Base-by-base conservation (phyloP, 2,113 vertebrate genomes). In the Hirundichthys speculiger region DNA sequence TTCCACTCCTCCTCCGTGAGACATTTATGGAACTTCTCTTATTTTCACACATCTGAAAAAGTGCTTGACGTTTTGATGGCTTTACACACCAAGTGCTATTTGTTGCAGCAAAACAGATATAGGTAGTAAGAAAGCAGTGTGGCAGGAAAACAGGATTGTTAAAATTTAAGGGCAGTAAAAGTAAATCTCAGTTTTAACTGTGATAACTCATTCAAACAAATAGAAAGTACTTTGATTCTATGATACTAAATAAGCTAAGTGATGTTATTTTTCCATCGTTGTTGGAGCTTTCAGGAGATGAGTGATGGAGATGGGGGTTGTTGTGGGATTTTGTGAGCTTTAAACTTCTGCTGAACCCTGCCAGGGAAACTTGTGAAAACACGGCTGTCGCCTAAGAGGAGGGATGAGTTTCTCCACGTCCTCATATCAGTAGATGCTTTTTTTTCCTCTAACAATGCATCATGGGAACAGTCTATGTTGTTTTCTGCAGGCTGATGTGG, bases 281-380 rank as follows among this genome's bases (percentile, higher is more conserved):
- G 63, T 39, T 24, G 63, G 50, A 41, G 58, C 58, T 60, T 53
- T 65, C 68, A 45, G 73, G 68, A 45, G 27, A 49, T 53, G 65
- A 71, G 55, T 51, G 60, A 63, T 53, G 54, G 21, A 79, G 60
- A 54, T 5, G 12, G 18, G 39, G 53, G 58, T 54, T 76, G 73
- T 63, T 77, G 67, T 67, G 76, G 82, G 82, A 79, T 67, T 78
- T 67, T 55, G 84, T 79, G 82, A 83, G 85, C 66, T 76, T 76
- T 72, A 86, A 89, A 90, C 86, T 82, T 68, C 56, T 14, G 18
- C 65, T 88, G 86, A 90, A 89, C 87, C 67, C 73, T 74, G 64
- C 63, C 13, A 14, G 58, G 84, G 77, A 80, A 83, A 61, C 76
- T 70, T 73, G 62, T 77, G 68, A 72, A 79, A 88, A 84, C 79